A percentile compares a stretch with the other conserved stretches of the same genome.
Evolutionary conservation across 1,140 invertebrate species (phyloP).

Genomic region (Druon quercuslanigerum): DNA sequence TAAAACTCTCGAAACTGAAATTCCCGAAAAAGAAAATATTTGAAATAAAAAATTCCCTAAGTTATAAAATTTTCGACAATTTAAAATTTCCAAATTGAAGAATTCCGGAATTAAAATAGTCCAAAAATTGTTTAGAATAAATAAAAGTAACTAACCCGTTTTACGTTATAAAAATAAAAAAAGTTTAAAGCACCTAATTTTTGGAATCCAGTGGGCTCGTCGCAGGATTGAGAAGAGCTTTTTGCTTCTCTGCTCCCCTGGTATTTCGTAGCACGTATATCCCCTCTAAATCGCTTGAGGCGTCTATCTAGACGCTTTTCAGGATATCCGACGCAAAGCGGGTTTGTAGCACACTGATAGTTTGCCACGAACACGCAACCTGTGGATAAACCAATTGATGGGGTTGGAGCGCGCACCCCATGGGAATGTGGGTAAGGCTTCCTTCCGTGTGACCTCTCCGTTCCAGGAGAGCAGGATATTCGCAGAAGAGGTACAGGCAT

Average conservation of each 20-base stretch:
- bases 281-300: slow-evolving; percentile 68
- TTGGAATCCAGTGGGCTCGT: slow-evolving; percentile 30
- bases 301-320: slow-evolving; percentile 43
- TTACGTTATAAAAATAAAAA: neutral
- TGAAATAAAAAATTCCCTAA: too few relatives aligned
- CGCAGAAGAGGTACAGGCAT: slow-evolving; percentile 54
- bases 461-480: slow-evolving; percentile 72
- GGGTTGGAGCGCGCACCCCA: slow-evolving; percentile 57
- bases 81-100: too few relatives aligned
- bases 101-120: too few relatives aligned
- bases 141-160: neutral
- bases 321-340: slow-evolving; percentile 46
- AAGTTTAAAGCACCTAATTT: neutral
- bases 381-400: slow-evolving; percentile 47
- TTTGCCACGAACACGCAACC: neutral
- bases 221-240: slow-evolving; percentile 63
- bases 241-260: slow-evolving; percentile 61
- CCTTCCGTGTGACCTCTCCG: slow-evolving; percentile 71
- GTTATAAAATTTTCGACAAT: too few relatives aligned
- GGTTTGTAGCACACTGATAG: neutral
- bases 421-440: slow-evolving; percentile 73
- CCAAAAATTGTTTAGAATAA: too few relatives aligned
- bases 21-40: too few relatives aligned
- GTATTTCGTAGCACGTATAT: slow-evolving; percentile 66
- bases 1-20: too few relatives aligned